Conservation (phyloP, 2,797 vertebrate genomes). For the Tinamus major region DNA sequence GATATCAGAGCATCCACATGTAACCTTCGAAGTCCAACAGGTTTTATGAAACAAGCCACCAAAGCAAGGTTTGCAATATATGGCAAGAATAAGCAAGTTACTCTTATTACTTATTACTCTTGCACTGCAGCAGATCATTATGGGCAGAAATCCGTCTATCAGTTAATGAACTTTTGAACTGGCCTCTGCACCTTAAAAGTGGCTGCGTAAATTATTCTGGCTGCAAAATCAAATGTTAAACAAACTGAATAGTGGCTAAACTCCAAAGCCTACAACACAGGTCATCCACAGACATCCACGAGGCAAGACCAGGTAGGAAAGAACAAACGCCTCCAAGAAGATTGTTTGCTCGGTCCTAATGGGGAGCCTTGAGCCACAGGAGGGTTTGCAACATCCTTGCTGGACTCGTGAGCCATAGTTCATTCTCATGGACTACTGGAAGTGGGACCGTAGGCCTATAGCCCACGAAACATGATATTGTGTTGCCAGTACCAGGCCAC, state of each 20-base stretch:
- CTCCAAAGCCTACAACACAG: background rate
- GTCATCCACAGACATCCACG: background rate
- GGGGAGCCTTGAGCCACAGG: constrained; percentile 60
- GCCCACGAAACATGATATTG: background rate
- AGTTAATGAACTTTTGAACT: background rate
- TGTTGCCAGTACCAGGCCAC: background rate
- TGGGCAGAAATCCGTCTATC: background rate
- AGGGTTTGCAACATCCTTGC: constrained; percentile 45
- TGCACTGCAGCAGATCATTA: background rate
- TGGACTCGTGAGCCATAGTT: constrained; percentile 48
- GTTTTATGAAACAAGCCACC: background rate
- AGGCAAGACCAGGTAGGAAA: constrained; percentile 67
- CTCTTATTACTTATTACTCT: background rate
- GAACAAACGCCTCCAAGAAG: constrained; percentile 53
- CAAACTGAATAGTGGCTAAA: background rate
- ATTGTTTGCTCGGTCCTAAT: constrained; percentile 35
- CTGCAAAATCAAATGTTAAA: background rate
- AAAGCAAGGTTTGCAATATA: constrained; percentile 14
- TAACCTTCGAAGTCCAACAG: background rate
- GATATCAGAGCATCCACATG: background rate
- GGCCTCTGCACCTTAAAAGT: background rate
- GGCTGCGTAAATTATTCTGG: background rate
- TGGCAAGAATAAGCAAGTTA: background rate
- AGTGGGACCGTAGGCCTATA: background rate
- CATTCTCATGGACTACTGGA: rapidly evolving